Evolutionary conservation across 2,888 invertebrate genomes (phyloP), one percentile per base, ranked within the genome.

Genomic region (Cecidostiba fungosa): DNA sequence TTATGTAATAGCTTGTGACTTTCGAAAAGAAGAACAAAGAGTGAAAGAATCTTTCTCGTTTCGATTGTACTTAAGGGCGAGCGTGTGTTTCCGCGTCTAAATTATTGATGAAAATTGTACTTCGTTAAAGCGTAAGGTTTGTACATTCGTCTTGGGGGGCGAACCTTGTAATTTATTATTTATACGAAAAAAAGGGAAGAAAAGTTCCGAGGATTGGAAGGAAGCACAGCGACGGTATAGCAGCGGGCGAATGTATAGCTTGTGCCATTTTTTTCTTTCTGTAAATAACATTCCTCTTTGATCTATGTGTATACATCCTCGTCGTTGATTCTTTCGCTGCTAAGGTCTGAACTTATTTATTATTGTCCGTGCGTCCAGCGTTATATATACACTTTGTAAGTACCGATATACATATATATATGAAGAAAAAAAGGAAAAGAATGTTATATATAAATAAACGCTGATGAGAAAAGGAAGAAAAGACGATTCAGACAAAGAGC

Each of bases 1-100:
- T 76, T 86, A 82, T 87, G 66, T 78, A 29, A 70, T 43, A 80
- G 74, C 36, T 47, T 73, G 72, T 79, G 80, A 79, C 62, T 80
- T 78, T 47, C 32, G 32, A 77, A 59, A 36, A 47, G 32, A 66
- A 3, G 36, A 82, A 78, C 43, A 79, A 47, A 36, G 70, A 79
- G 32, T 29, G 76, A 84, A 36, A 70, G 47, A 74, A 72, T 74
- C 83, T 79, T 32, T 81, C 74, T 82, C 47, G 74, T 85, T 83
- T 77, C 74, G 84, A 87, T 84, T 82, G 88, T 88, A 88, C 87
- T 86, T 87, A 87, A 77, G 54, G 54, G 74, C 66, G 72, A 82
- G 82, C 77, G 74, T 43, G 80, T 77, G 76, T 66, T 81, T 43
- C 47, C 36, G 36, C 62, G 70, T 77, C 85, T 77, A 70, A 80